These are phyloP conservation scores for Styela plicata DNA, from an alignment of 23 tunicate species.

Conservation along the genomic window DNA sequence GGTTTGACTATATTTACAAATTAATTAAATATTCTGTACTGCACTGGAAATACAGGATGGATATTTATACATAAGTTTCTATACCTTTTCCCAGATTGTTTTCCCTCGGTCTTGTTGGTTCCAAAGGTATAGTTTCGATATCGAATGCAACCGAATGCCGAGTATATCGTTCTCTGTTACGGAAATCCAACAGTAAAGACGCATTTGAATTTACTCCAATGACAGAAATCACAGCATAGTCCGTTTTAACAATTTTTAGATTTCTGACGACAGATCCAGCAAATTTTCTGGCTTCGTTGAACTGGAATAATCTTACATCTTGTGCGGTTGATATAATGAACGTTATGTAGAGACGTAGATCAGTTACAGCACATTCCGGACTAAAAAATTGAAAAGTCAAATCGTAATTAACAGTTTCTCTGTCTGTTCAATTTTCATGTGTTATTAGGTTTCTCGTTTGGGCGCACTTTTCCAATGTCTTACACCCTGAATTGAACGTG, in stretches of 20 bases:
- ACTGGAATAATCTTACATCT: background rate
- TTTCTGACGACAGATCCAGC: background rate
- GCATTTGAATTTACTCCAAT: background rate
- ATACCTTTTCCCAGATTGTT: background rate
- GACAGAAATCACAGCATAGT: background rate
- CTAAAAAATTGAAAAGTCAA: too few species aligned
- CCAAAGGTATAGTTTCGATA: background rate
- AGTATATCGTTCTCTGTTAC: background rate
- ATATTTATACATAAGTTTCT: too few species aligned
- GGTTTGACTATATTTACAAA: too few species aligned
- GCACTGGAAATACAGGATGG: too few species aligned
- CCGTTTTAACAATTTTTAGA: background rate
- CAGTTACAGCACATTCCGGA: background rate
- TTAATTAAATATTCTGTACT: too few species aligned
- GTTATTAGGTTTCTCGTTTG: too few species aligned
- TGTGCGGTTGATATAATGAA: background rate
- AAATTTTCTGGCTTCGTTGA: background rate
- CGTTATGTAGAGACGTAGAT: background rate
- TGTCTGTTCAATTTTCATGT: too few species aligned
- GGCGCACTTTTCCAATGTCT: too few species aligned
- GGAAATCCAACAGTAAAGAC: background rate
- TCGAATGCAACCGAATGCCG: background rate
- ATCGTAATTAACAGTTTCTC: too few species aligned
- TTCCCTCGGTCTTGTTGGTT: background rate
- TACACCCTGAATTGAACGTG: too few species aligned